These are phyloP conservation scores for Aurelia sp. DNA, from an alignment of 30 jellyfish, hydroid and myxozoan genomes.

Conservation along the genomic window DNA sequence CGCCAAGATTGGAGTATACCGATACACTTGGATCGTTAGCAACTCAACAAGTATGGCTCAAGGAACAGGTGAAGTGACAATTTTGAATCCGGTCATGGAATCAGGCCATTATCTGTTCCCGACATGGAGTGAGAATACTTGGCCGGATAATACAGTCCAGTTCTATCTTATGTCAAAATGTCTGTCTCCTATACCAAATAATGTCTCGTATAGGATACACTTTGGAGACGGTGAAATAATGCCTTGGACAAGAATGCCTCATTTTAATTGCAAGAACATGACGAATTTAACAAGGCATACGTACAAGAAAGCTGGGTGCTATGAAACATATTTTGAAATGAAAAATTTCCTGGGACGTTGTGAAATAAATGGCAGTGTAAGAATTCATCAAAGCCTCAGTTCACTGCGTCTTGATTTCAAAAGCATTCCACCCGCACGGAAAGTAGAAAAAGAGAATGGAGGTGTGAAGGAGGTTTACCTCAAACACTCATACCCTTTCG, in stretches of 20 bases:
- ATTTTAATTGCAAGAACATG: not conserved
- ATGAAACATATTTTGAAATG: conserved; percentile 16
- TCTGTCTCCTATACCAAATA: not conserved
- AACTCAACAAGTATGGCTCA: not conserved
- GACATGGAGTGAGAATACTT: not conserved
- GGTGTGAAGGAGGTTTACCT: conserved; percentile 28
- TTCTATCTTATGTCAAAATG: not conserved
- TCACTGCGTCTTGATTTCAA: conserved; percentile 1
- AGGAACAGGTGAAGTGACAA: conserved; percentile 26
- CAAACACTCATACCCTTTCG: conserved; percentile 19
- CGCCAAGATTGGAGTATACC: not conserved
- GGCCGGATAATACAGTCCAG: conserved; percentile 31
- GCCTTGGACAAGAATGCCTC: conserved; percentile 27
- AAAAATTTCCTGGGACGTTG: conserved; percentile 33
- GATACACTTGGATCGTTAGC: conserved; percentile 2
- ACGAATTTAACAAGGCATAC: conserved; percentile 21
- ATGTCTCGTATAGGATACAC: conserved; percentile 17
- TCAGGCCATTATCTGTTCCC: conserved; percentile 3
- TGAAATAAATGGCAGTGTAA: not conserved
- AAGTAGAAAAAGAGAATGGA: not conserved
- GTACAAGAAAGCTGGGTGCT: conserved; percentile 48
- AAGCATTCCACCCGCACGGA: conserved; percentile 2
- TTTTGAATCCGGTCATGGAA: conserved; percentile 8
- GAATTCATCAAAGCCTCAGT: not conserved
- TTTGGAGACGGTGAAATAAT: conserved; percentile 53